Conservation (phyloP, 2,888 invertebrate genomes). For the Herminia tarsipennalis region DNA sequence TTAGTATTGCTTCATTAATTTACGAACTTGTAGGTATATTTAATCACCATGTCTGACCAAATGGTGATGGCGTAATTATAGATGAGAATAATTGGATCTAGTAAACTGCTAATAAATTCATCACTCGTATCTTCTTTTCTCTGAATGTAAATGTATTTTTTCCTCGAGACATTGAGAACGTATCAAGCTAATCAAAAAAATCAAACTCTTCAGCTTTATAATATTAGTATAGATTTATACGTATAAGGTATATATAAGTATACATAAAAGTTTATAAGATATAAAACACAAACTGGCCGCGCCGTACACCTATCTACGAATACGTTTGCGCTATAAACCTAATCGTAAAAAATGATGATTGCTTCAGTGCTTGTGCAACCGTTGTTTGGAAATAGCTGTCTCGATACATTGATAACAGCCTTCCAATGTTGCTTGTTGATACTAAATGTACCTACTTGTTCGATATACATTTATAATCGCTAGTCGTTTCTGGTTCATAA, state of each 20-base stretch:
- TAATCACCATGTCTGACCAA: conserved; percentile 7
- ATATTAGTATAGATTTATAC: no score
- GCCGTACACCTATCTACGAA: conserved; percentile 28
- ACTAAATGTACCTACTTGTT: conserved; percentile 1
- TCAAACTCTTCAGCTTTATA: background rate
- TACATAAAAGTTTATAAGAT: conserved; percentile 26
- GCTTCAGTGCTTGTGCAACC: conserved; percentile 63
- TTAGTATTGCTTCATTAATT: conserved; percentile 15
- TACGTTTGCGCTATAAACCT: conserved; percentile 53
- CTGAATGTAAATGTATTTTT: no score
- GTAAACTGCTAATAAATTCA: conserved; percentile 4
- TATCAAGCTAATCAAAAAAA: no score
- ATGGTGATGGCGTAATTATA: conserved; percentile 2
- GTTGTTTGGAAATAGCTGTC: conserved; percentile 65
- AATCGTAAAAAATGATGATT: conserved; percentile 67
- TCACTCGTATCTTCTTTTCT: background rate
- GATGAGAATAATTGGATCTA: background rate
- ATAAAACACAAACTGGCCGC: conserved; percentile 15
- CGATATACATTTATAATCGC: no score
- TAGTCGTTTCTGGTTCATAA: no score
- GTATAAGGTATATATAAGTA: conserved; percentile 7
- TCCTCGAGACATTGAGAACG: no score
- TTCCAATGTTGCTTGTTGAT: conserved; percentile 21
- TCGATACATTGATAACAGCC: conserved; percentile 56
- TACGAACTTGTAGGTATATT: conserved; percentile 4